These are phyloP conservation scores for Palloptera scutellata DNA, from an alignment of 2,888 invertebrate genomes.

Conservation along the genomic window DNA sequence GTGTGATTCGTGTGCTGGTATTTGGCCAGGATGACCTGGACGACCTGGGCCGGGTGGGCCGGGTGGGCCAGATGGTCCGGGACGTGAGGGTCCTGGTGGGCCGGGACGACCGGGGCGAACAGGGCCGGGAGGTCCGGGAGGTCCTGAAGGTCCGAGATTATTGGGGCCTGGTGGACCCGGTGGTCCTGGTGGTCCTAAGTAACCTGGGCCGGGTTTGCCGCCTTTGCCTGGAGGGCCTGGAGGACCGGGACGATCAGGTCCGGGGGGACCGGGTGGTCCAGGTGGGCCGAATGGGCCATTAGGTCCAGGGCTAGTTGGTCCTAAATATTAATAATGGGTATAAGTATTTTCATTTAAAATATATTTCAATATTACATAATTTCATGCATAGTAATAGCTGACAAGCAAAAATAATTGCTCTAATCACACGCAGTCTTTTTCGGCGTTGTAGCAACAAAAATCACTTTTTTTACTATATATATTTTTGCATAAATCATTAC, in stretches of 20 bases:
- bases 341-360: no score
- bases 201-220: constrained; percentile 41
- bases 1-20: constrained; percentile 48
- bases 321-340: constrained; percentile 11
- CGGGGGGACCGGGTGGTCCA: constrained; percentile 44
- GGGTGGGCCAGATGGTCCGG: constrained; percentile 37
- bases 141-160: constrained; percentile 48
- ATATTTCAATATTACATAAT: no score
- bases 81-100: constrained; percentile 42
- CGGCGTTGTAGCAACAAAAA: background rate
- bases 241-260: no score
- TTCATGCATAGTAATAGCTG: background rate
- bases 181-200: constrained; percentile 55
- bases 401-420: background rate
- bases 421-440: no score
- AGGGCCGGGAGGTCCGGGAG: constrained; percentile 43
- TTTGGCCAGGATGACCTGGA: constrained; percentile 34
- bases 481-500: background rate
- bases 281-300: constrained; percentile 40
- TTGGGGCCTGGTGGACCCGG: constrained; percentile 57
- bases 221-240: no score
- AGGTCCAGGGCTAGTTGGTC: constrained; percentile 49
- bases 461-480: background rate
- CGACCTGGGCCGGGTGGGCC: constrained; percentile 39
- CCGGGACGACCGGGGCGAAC: constrained; percentile 59